phyloP scores from a whole-genome alignment of 2,113 vertebrate genomes.

The Cebidichthys violaceus region DNA sequence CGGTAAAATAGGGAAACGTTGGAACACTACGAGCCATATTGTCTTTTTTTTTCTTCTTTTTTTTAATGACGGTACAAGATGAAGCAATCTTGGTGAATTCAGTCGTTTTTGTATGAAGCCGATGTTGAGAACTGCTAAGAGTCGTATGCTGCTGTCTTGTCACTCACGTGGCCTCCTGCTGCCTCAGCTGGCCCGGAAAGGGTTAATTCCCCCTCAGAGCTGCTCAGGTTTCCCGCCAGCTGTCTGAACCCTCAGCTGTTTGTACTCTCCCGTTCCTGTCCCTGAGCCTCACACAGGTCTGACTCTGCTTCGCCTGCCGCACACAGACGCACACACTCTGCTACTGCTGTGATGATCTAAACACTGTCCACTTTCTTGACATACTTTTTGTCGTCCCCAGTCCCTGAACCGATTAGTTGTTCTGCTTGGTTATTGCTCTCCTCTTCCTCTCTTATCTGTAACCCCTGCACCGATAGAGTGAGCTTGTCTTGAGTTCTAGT shows the following conservation, averaged over 20 bases:
- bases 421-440: neutral
- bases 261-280: conserved; percentile 55
- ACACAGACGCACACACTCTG: neutral
- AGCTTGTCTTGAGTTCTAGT: neutral
- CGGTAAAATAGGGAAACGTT: neutral
- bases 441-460: neutral
- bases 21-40: neutral
- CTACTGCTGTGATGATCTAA: neutral
- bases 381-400: too few relatives aligned
- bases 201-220: conserved; percentile 70
- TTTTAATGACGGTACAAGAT: neutral
- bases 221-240: conserved; percentile 82
- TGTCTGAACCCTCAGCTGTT: conserved; percentile 84
- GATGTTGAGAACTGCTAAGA: neutral
- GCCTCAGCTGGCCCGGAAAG: conserved; percentile 55
- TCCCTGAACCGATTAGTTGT: neutral
- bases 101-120: neutral
- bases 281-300: conserved; percentile 44
- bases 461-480: too few relatives aligned
- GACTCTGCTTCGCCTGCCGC: neutral
- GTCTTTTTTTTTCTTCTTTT: neutral
- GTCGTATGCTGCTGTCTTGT: neutral
- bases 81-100: neutral
- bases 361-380: neutral
- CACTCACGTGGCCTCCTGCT: conserved; percentile 38